Percentiles rank a stretch among this genome's conserved stretches.
Evolutionary conservation across 1,140 invertebrate species (phyloP).

Genomic region (Heliconius himera): DNA sequence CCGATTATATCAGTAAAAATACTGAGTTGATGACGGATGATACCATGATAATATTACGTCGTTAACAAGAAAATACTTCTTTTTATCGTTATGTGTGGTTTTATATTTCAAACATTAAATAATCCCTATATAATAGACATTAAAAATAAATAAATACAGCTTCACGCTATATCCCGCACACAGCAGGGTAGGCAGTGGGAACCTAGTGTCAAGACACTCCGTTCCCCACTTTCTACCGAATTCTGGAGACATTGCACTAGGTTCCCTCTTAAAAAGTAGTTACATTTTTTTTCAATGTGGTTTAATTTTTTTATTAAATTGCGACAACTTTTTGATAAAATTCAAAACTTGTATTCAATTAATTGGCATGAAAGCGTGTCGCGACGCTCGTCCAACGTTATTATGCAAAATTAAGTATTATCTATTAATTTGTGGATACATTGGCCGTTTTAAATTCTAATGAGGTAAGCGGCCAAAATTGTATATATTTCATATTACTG

Average conservation of each 20-base stretch:
- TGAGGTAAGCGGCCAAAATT: background rate
- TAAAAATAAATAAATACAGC: too few species aligned
- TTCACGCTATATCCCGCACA: too few species aligned
- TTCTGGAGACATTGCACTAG: too few species aligned
- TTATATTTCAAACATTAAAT: too few species aligned
- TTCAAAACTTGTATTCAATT: conserved; percentile 18
- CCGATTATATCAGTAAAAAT: background rate
- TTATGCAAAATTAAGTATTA: conserved; percentile 26
- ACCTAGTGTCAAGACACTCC: too few species aligned
- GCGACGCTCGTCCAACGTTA: background rate
- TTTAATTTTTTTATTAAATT: background rate
- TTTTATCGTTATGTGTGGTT: too few species aligned
- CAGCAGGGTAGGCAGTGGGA: too few species aligned
- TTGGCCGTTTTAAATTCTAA: conserved; percentile 16
- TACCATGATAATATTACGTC: background rate
- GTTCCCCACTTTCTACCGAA: too few species aligned
- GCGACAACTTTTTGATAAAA: conserved; percentile 2
- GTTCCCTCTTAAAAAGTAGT: background rate
- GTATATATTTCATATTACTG: background rate
- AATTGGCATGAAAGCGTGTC: conserved; percentile 12
- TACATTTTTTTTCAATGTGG: background rate
- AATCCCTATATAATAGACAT: too few species aligned
- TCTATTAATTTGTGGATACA: conserved; percentile 1
- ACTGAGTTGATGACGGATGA: background rate
- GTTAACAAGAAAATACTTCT: background rate